A percentile compares a stretch with the other conserved stretches of the same genome.
phyloP scores from a whole-genome alignment of 2,113 vertebrate species.

The Sigmodon hispidus region DNA sequence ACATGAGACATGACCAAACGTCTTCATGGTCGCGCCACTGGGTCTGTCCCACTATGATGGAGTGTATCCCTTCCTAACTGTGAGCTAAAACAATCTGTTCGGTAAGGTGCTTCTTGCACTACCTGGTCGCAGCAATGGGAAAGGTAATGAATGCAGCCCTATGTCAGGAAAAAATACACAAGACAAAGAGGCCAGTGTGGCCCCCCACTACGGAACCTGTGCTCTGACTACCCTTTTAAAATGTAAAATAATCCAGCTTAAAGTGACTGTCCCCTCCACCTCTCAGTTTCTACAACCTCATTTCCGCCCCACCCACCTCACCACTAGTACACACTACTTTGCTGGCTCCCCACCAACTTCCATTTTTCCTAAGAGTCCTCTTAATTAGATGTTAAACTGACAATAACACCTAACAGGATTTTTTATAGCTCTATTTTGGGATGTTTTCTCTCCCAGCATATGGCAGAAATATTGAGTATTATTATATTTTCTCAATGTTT shows the following conservation, averaged over 20 bases:
- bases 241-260: constrained; percentile 42
- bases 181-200: neutral
- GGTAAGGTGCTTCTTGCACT: neutral
- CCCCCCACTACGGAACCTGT: neutral
- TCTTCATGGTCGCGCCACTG: neutral
- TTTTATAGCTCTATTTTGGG: constrained; percentile 59
- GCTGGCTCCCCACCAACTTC: neutral
- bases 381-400: constrained; percentile 33
- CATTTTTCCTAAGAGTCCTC: constrained; percentile 26
- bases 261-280: neutral
- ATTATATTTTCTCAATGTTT: constrained; percentile 51
- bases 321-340: neutral
- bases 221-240: neutral
- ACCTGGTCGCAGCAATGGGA: neutral
- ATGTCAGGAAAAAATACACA: neutral
- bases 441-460: constrained; percentile 11
- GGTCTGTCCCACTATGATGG: neutral
- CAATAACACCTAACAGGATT: constrained; percentile 51
- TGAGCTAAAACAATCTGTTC: neutral
- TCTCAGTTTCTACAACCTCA: neutral
- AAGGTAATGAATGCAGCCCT: neutral
- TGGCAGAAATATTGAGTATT: constrained; percentile 52
- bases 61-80: neutral
- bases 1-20: neutral
- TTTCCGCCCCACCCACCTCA: accelerated